Base-by-base conservation (phyloP, 1,140 invertebrate genomes). In the Tetragnatha versicolor region DNA sequence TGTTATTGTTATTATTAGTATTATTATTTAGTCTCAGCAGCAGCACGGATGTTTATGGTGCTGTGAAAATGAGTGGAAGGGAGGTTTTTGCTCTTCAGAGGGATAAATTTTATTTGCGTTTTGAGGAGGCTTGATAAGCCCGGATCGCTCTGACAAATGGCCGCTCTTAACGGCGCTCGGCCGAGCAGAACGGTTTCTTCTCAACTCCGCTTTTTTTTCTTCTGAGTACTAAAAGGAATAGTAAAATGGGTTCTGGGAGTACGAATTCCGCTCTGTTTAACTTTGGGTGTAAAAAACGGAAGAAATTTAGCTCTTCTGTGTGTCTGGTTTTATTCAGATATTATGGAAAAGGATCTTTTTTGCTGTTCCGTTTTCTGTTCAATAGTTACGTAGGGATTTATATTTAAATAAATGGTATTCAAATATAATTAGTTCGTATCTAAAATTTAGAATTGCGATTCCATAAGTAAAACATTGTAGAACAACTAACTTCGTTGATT, bases 21-120 rank as follows among this genome's bases (percentile, higher is more conserved):
- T n/a, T n/a, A n/a, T n/a, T 73, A 76, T 76, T 51, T 65, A 63
- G 49, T 65, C 37, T 63, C 58, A 49, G 17, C 35, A 29, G 14
- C 6, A 47, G 53, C 45, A 33, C 73, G 31, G 73, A 77, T 77
- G 66, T 77, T 77, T 77, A 77, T 66, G 73, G 47, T 47, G 47
- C 73, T n/a, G 47, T 60, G 65, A 49, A 77, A 77, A 77, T 77
- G 73, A 77, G 73, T 77, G 73, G 73, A 77, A 77, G 60, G 61
- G 55, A 77, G 73, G 66, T 77, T 77, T 77, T 77, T 77, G 35
- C 66, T 65, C 60, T 33, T 27, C n/a, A 6, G 39, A 12, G 58
- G 42, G 65, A 77, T 77, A 77, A 77, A 77, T 77, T 77, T 77
- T 77, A 77, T 77, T 77, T 77, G 73, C 73, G 61, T 61, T 77